Evolutionary conservation across 2,797 vertebrate species (phyloP).

Genomic region (Premnoplex brunnescens): DNA sequence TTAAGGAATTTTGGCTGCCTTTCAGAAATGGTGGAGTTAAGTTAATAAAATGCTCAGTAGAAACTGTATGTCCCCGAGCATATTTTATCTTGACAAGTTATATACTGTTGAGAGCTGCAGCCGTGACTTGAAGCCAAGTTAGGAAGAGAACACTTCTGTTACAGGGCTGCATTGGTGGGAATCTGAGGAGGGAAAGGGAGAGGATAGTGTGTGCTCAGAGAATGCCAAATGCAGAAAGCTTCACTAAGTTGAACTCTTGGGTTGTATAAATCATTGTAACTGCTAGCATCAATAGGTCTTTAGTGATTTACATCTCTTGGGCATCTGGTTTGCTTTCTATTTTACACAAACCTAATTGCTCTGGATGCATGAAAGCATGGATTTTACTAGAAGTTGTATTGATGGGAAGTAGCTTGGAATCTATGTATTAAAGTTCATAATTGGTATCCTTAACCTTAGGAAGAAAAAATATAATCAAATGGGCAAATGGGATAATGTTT

Average conservation of each 20-base stretch:
- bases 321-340: constrained; percentile 14
- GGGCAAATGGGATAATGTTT: neutral
- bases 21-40: constrained; percentile 69
- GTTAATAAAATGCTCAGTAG: constrained; percentile 69
- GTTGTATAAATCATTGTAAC: neutral
- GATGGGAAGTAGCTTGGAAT: neutral
- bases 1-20: constrained; percentile 73
- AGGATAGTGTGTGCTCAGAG: neutral
- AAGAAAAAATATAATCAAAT: neutral
- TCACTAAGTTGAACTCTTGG: neutral
- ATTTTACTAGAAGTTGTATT: neutral
- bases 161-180: constrained; percentile 18
- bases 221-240: neutral
- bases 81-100: constrained; percentile 72
- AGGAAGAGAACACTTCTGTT: constrained; percentile 32
- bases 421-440: neutral
- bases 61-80: constrained; percentile 69
- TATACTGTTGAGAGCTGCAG: constrained; percentile 27
- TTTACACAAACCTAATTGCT: neutral
- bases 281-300: neutral
- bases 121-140: constrained; percentile 43
- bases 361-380: neutral
- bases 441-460: neutral
- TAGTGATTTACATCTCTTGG: neutral
- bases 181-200: constrained; percentile 6